Evolutionary conservation across 2,797 vertebrate genomes (phyloP).

Genomic region (Todus mexicanus): DNA sequence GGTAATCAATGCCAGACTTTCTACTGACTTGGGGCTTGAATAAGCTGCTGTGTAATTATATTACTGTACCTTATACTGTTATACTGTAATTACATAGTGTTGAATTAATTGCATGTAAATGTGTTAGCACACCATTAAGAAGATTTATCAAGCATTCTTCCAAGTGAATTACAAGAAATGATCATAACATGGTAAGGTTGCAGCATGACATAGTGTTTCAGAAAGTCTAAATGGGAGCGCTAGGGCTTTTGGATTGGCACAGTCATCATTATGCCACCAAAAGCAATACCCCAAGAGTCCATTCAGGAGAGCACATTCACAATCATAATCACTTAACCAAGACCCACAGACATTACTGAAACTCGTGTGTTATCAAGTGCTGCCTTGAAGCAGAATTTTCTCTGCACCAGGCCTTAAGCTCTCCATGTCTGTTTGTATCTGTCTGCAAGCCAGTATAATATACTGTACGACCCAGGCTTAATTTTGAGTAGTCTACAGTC

Average conservation of each 20-base stretch:
- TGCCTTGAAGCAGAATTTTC: not conserved
- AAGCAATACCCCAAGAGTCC: not conserved
- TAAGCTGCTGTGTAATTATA: constrained; percentile 18
- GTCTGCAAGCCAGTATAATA: not conserved
- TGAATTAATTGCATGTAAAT: constrained; percentile 21
- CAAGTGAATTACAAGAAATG: constrained; percentile 5
- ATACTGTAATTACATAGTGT: not conserved
- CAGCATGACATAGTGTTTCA: not conserved
- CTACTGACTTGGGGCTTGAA: not conserved
- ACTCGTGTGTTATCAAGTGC: not conserved
- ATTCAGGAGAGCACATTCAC: not conserved
- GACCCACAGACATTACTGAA: not conserved
- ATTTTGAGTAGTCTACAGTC: not conserved
- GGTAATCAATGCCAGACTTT: not conserved
- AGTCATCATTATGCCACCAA: not conserved
- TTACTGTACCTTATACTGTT: not conserved
- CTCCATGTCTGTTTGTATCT: not conserved
- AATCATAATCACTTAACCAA: not conserved
- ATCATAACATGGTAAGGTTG: not conserved
- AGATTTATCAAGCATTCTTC: not conserved
- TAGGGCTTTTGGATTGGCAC: not conserved
- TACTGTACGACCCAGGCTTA: not conserved
- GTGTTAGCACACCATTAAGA: not conserved
- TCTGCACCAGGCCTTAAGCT: not conserved
- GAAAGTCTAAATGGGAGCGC: not conserved